Evolutionary conservation across 2,797 vertebrate genomes (phyloP), one percentile per base, ranked within the genome.

Genomic region (Botia almorhae): DNA sequence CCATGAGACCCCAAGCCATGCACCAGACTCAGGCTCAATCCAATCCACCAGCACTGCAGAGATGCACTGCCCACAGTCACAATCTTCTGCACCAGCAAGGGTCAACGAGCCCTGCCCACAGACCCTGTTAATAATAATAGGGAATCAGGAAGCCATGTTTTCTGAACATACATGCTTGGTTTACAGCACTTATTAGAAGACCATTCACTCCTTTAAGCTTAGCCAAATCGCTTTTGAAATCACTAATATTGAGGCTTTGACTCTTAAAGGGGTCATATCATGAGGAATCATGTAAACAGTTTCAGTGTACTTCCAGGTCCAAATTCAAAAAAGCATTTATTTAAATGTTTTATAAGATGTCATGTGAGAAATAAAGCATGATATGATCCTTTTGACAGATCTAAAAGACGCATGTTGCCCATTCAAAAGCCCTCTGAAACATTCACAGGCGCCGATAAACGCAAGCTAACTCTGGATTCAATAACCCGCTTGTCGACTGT

Each of bases 21-120:
- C 39, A 78, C 23, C n/a, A 72, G 89, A 87, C 83, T 80, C 82
- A 67, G 78, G 75, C 77, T 60, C 72, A 72, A 64, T 72, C 23
- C 85, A 85, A 88, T 68, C 86, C 90, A 93, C 91, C 92, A 92
- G 91, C 92, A 90, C 69, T 80, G 82, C 78, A 85, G 81, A 87
- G 85, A 87, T 50, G 68, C 69, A 71, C 72, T 76, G 74, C 50
- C 68, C 76, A 51, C 56, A 51, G 56, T 63, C 58, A 17, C 53
- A 33, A 55, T 56, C 39, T 61, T 33, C 46, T 36, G 33, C 78
- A 80, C 78, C 78, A 80, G 69, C 78, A 73, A 53, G 61, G 69
- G 58, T 63, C 68, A 70, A 21, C 16, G 29, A 72, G 16, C 68
- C 51, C 69, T 72, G 69, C 50, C 29, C 61, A 55, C 61, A 55